Evolutionary conservation across 2,888 invertebrate genomes (phyloP), one percentile per base, ranked within the genome.

Genomic region (Drosophila seclusa): DNA sequence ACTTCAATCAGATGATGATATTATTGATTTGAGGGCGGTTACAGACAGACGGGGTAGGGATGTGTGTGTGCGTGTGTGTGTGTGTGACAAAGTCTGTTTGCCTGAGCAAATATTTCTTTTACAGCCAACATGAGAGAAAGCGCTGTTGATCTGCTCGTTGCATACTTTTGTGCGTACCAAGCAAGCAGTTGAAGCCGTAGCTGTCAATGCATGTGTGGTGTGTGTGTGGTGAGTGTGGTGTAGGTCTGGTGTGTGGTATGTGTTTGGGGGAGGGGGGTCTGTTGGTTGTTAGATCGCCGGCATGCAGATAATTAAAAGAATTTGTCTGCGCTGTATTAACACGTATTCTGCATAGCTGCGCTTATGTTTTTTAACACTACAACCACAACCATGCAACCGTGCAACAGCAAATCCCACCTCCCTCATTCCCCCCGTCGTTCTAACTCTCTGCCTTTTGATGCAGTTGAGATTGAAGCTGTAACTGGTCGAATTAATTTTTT

Each of bases 21-120:
- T 24, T 45, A 45, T 45, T 45, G 45, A 24, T 21, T 13, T 4
- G 13, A 42, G 21, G 21, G 42, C 42, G 21, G 21, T 21, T 21
- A 13, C 7, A 13, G 21, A 21, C 45, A 45, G 45, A 45, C 13
- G 7, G 6, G 4, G 21, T 7, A 45, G 45, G 13, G 13, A 7
- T 21, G 13, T 21, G 21, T 21, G 48, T 16, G 27, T 16, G 27
- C 4, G 13, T 21, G 13, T n/a, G 2, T 16, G 2, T 24, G 45
- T 16, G 48, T 5, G 18, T 18, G 27, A n/a, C 11, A 6, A 31
- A 29, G 31, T 40, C 8, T 54, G 58, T 49, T 31, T 31, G 63
- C 48, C 54, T 68, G 18, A n/a, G 42, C 52, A 60, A 73, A 73
- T 70, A 70, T 73, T 65, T 65, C 60, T 61, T 60, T 64, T 52